A percentile compares a stretch with the other conserved stretches of the same genome.
phyloP scores from a whole-genome alignment of 2,888 invertebrate genomes.

The Serripes groenlandicus region DNA sequence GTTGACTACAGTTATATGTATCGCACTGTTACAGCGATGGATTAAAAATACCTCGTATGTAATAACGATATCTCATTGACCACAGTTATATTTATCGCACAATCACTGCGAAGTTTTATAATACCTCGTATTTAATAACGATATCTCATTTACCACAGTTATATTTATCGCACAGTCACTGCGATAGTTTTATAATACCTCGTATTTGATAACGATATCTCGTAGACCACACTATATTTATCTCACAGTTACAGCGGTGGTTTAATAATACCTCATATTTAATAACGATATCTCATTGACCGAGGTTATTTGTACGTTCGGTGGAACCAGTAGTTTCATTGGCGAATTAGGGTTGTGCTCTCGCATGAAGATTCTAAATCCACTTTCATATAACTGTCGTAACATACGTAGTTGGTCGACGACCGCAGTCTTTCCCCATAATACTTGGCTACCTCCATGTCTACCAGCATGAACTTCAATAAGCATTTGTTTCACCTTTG shows the following conservation, averaged over 20 bases:
- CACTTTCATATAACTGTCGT: conserved; percentile 51
- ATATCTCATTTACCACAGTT: too few species aligned
- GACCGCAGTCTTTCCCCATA: conserved; percentile 35
- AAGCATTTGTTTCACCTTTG: conserved; percentile 55
- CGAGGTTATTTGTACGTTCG: conserved; percentile 37
- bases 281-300: conserved; percentile 57
- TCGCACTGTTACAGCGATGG: too few species aligned
- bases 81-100: too few species aligned
- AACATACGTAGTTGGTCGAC: conserved; percentile 21
- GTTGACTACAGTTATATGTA: too few species aligned
- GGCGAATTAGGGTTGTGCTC: conserved; percentile 45
- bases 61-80: too few species aligned
- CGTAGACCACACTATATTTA: conserved; percentile 41
- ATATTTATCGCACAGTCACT: too few species aligned
- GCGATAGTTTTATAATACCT: too few species aligned
- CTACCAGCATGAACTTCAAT: conserved; percentile 55
- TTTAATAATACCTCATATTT: conserved; percentile 21
- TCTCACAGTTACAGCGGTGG: too few species aligned
- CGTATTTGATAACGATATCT: conserved; percentile 49
- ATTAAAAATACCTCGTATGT: too few species aligned
- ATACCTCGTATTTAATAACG: too few species aligned
- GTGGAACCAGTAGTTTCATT: conserved; percentile 6
- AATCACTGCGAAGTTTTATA: too few species aligned
- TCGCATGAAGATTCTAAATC: conserved; percentile 56
- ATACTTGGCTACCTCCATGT: not conserved